Base-by-base conservation (phyloP, 2,797 vertebrate genomes). In the Lepus oiostolus region DNA sequence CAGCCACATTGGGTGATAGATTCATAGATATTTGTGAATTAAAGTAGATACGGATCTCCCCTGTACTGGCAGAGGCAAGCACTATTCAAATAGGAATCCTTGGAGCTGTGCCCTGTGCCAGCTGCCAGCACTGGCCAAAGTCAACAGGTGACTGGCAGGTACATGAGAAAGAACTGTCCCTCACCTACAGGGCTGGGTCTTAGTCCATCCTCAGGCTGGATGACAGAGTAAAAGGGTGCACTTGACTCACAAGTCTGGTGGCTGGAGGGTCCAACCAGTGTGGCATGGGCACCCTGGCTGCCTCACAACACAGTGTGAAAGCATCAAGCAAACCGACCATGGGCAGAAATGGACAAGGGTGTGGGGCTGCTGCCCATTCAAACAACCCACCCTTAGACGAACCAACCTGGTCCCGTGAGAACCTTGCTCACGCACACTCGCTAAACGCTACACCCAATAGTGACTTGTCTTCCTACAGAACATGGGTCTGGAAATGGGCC, bases 1-100 rank as follows among this genome's bases (percentile, higher is more conserved):
- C 10, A 81, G 68, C 14, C n/a, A 19, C 30, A 22, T 79, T 32
- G 80, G 13, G 24, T 32, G 68, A 81, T 19, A 76, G 5, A 35
- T 68, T 79, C 50, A 87, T 92, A 80, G 30, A 58, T 62, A 70
- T 74, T 79, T 82, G 65, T 30, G 80, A 75, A 62, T 68, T 88
- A 63, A 68, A 68, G 42, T 68, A 80, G 65, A 42, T n/a, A 5
- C 22, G 58, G 52, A n/a, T 84, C 54, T 87, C 87, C 85, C 62
- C 62, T 81, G 11, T 7, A 47, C 13, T 24, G 35, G 9, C 71
- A 79, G 68, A 89, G 22, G 52, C 68, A 70, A 92, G 28, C 28
- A 60, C 14, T 85, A 87, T 47, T 67, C 62, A 94, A 74, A 67
- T 54, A 77, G 38, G 12, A 13, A 17, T 67, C 11, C 12, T 14